Base-by-base conservation (phyloP, 2,888 invertebrate genomes). In the Dorcus parallelipipedus region DNA sequence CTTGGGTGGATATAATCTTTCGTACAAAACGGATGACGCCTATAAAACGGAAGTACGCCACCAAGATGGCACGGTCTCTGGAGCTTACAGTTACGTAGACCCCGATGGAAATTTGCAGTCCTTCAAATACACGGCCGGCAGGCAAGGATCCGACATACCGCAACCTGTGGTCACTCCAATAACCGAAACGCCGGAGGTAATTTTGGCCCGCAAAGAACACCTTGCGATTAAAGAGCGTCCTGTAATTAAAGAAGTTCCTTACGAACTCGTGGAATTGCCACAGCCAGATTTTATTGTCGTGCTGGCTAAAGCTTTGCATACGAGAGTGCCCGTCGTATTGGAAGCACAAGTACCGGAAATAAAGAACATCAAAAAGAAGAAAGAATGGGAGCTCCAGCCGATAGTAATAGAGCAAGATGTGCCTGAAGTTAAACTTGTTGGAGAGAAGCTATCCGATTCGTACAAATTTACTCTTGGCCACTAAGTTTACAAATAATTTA, bases 181-280 rank as follows among this genome's bases (percentile, higher is more conserved):
- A 5, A 45, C 49, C 14, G 71, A 72, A 26, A 71, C 71, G 7
- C 65, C 67, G 2, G 71, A 73, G 61, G 70, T 71, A 10, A 62
- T 64, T n/a, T 49, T 52, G 8, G 69, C 70, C n/a, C 64, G 65
- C 47, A 61, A 65, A 10, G 59, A 64, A 9, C 69, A 69, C 58
- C 54, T 67, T 7, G 53, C 43, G 8, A 55, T 60, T 9, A 50
- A 52, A n/a, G 43, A 39, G 17, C 17, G 52, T 45, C 60, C 64
- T 9, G 49, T 49, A 38, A 58, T 58, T 41, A 56, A 52, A 40
- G 62, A 58, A 41, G 53, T 58, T 42, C 42, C 55, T 38, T 40
- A 9, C 40, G 50, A 52, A 50, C 51, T 45, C 6, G 51, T 49
- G 42, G 58, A 60, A 45, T 33, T 33, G 3, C 26, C 26, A 6